Base-by-base conservation (phyloP, 1,140 invertebrate genomes). In the Eumeta japonica region DNA sequence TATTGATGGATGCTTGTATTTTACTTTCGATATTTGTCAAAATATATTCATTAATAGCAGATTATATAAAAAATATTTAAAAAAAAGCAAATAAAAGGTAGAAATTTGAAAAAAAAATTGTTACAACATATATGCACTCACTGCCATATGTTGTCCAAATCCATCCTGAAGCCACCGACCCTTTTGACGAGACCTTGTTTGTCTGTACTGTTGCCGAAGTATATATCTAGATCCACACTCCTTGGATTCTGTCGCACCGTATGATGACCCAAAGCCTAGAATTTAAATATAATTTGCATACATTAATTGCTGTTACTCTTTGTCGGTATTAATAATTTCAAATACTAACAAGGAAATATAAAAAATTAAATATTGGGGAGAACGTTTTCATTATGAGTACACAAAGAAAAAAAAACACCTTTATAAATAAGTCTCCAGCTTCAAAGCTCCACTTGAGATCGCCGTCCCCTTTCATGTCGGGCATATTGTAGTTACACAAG, bases 391-490 rank as follows among this genome's bases (percentile, higher is more conserved):
- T n/a, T 9, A 30, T 3, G 7, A 24, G 3, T 18, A 7, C n/a
- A 24, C 16, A 14, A 3, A 13, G 7, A 33, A 20, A 32, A 2
- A 17, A 29, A 36, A 36, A 48, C 47, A 75, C 72, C 54, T 58
- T 56, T 39, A 77, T 67, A 37, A 62, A 75, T 1, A 75, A 39
- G 43, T 77, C 64, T 14, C 61, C 64, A 3, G 61, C 17, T 1
- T 71, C 30, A 45, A 76, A 75, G 41, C 68, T 76, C 75, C 75
- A 78, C 15, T 72, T 70, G 0, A 76, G 43, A 39, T 78, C 60
- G 0, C 66, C 62, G 9, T 68, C 55, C 1, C 74, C 74, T 20
- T 60, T 55, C 53, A 76, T 63, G 9, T 72, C 57, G 0, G 70
- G 72, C 16, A 73, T 16, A 16, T 72, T 64, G 32, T 75, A 75